Base-by-base conservation (phyloP, 1,140 invertebrate species). In the Drosophila albomicans region DNA sequence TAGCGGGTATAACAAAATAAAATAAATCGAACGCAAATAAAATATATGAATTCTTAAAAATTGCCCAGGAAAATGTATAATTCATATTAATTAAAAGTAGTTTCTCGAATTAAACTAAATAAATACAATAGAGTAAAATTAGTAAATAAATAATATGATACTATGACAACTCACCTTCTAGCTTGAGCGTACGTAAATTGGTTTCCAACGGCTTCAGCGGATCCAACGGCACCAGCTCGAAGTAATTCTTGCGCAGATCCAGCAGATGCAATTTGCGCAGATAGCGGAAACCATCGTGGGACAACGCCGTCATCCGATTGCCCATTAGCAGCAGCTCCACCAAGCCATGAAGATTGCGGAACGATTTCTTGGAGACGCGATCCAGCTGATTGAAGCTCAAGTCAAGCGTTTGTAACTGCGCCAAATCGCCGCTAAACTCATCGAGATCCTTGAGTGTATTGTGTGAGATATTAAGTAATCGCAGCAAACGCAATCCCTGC, bases 361-460 rank as follows among this genome's bases (percentile, higher is more conserved):
- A 97, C 10, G 95, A 95, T 38, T 95, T 94, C 92, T 95, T 96
- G 57, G 94, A 95, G 61, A 98, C 95, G 74, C 95, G 94, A 13
- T 95, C 95, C 69, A 98, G 95, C 91, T 96, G 96, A 93, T 98
- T 98, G 82, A 94, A 96, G 5, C 97, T 97, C 8, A 98, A 92
- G 91, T 98, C 97, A 46, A 98, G 93, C 52, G 95, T 95, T 91
- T 97, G 95, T 57, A 98, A 91, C 10, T 95, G 95, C 54, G 95
- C 95, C 15, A 98, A 93, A 91, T 98, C 96, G 1, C 93, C 81
- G 4, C 97, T 96, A 89, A 98, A 98, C 74, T 97, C 96, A 91
- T 97, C 96, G 1, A 98, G 93, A 77, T 97, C 96, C 84, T 95
- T 95, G 5, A 98, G 93, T 35, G 94, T 94, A 92, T 98, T 98